Evolutionary conservation across 2,113 vertebrate genomes (phyloP), one percentile per base, ranked within the genome.

Genomic region (Solea senegalensis): DNA sequence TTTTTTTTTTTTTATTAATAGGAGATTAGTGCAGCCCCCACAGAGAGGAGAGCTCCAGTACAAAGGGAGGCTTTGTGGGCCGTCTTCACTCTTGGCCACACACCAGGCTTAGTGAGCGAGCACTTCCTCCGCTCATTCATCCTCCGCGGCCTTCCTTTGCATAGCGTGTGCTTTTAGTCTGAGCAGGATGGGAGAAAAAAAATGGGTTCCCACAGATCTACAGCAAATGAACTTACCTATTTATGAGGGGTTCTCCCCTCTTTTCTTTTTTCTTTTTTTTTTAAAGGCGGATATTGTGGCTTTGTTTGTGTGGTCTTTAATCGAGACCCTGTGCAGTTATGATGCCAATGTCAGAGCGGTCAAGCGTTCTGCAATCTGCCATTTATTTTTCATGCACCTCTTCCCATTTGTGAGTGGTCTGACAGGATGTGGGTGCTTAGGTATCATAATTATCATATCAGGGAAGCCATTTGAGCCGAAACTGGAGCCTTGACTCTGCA

Each of bases 101-200:
- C 93, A 93, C 91, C 91, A 91, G 90, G 92, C 91, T 90, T 87
- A 92, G 91, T 90, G 90, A 92, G 89, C 88, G 86, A 92, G 91
- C 90, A 92, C 91, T 94, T 94, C 92, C 93, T 94, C 89, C 75
- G 72, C 90, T 92, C 86, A 92, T 91, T 94, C 92, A 92, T 89
- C 85, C 89, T 91, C 88, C 78, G 70, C 71, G 66, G 87, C 87
- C 88, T 90, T 88, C 86, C 87, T 89, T 89, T 90, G 86, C 91
- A 91, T 75, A 90, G 82, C 84, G 81, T 87, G 83, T 82, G 89
- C 89, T 92, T 91, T 92, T 83, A 90, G 83, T 85, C 78, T 12
- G 76, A 77, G 87, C 84, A 80, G 81, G 86, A 88, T 86, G 85
- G 85, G 49, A 6, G 43, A 70, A 74, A 77, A 80, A 81, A 85